Base-by-base conservation (phyloP, 2,888 invertebrate species). In the Heliconius ismenius region DNA sequence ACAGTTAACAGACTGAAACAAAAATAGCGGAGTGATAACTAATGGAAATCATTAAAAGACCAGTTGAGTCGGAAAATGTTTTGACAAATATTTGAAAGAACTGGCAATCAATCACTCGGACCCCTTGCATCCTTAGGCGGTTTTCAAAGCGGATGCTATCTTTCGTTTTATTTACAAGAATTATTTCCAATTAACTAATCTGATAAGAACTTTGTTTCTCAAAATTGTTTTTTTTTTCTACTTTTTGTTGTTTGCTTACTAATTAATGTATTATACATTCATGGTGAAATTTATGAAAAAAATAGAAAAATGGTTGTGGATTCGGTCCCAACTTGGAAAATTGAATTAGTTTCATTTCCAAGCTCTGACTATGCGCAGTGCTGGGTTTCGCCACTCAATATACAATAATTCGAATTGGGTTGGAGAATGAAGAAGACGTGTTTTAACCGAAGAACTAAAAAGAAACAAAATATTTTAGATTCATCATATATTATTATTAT, bases 81-180 rank as follows among this genome's bases (percentile, higher is more conserved):
- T 91, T 91, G 90, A 91, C 91, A 90, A 91, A 91, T 89, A 88
- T 89, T 89, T 86, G 84, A 86, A 86, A 86, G 84, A 85, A 87
- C 83, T 84, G 39, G 83, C 85, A 86, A 91, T 91, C 89, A 90
- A 91, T 91, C 90, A 90, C 73, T 82, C 79, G 77, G 79, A 82
- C 82, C 82, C 81, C 82, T 62, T 49, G 26, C 36, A 68, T 68
- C 43, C 62, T 60, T 62, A 36, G 76, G 60, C 60, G 24, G 26
- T 62, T 74, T 74, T 60, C 43, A 43, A 63, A 43, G 62, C 67
- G 28, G 39, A 43, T 28, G 11, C 58, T 60, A 49, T 21, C 74
- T 58, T 49, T 60, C 6, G 26, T 24, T 58, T 67, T 39, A 36
- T 62, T 39, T 21, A 26, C 10, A 36, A 36, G 24, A 39, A 60